Conservation (phyloP, 2,113 vertebrate species). For the Alexandromys fortis region DNA sequence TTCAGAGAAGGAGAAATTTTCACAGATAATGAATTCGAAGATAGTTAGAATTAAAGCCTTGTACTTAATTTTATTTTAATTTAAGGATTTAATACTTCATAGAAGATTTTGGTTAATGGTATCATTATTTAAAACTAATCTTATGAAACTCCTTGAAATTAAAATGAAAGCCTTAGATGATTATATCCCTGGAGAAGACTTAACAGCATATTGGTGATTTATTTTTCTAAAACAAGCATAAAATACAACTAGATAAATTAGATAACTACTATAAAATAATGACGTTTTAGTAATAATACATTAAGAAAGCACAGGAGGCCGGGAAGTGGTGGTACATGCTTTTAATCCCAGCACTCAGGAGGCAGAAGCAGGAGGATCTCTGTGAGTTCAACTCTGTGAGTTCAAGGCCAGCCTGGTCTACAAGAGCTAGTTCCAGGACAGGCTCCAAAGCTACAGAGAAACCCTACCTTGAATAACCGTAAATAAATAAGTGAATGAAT, state of each 20-base stretch:
- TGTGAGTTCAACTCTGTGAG: too few species aligned
- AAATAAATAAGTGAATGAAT: too few species aligned
- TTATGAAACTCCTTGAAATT: constrained; percentile 12
- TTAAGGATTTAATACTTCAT: constrained; percentile 45
- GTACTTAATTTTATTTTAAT: constrained; percentile 45
- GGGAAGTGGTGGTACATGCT: too few species aligned
- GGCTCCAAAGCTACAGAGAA: too few species aligned
- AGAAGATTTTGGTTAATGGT: constrained; percentile 11
- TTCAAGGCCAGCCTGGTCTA: too few species aligned
- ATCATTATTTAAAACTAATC: constrained; percentile 18
- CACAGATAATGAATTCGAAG: background rate
- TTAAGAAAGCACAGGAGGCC: background rate
- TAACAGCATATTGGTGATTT: background rate
- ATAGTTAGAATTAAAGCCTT: constrained; percentile 28
- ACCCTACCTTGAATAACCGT: too few species aligned
- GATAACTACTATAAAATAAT: background rate
- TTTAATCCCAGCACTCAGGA: too few species aligned
- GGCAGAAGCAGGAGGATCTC: too few species aligned
- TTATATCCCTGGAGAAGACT: background rate
- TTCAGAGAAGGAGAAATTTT: background rate
- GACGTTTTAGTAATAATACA: background rate
- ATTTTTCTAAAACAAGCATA: constrained; percentile 33
- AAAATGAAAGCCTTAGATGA: constrained; percentile 28
- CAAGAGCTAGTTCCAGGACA: too few species aligned
- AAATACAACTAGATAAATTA: constrained; percentile 3